Evolutionary conservation across 2,797 vertebrate genomes (phyloP), one percentile per base, ranked within the genome.

Genomic region (Eleutherodactylus coqui): DNA sequence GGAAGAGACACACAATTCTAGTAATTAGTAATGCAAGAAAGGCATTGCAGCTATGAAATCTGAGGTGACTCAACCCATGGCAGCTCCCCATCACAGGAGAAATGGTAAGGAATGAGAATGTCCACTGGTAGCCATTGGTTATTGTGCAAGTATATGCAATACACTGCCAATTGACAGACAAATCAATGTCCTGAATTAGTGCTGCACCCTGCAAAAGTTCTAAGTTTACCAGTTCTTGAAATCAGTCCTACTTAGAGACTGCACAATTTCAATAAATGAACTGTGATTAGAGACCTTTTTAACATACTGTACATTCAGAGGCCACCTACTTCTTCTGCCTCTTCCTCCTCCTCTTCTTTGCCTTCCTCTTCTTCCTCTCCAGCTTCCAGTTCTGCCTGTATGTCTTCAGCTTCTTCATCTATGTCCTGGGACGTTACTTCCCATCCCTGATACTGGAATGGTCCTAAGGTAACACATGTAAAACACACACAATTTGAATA

Each of bases 391-490:
- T 95, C 92, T 13, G 93, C 94, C 85, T 94, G 92, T 0, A 91
- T 85, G 87, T 97, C 96, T 82, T 97, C 96, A 78, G 92, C 90
- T 88, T 97, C 96, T 76, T 96, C 96, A 0, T 96, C 94, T 75
- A 95, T 91, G 88, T 99, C 97, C 83, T 92, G 88, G 1, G 55
- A 72, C 76, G 92, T 92, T 83, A 96, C 86, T 89, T 96, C 93
- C 94, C 93, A 94, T 41, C 93, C 91, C 16, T 88, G 43, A 84
- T 87, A 87, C 3, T 80, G 76, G 80, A 87, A 87, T 64, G 77
- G 75, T 36, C 73, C 82, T 87, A 38, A 10, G 2, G 29, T 67
- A 86, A 86, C 19, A 58, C 17, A 73, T 73, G n/a, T 45, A 27
- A 2, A 73, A 73, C 38, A 73, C 10, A 69, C 10, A n/a, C 14